Evolutionary conservation across 1,140 invertebrate species (phyloP), one percentile per base, ranked within the genome.

Genomic region (Drosophila lacteicornis): DNA sequence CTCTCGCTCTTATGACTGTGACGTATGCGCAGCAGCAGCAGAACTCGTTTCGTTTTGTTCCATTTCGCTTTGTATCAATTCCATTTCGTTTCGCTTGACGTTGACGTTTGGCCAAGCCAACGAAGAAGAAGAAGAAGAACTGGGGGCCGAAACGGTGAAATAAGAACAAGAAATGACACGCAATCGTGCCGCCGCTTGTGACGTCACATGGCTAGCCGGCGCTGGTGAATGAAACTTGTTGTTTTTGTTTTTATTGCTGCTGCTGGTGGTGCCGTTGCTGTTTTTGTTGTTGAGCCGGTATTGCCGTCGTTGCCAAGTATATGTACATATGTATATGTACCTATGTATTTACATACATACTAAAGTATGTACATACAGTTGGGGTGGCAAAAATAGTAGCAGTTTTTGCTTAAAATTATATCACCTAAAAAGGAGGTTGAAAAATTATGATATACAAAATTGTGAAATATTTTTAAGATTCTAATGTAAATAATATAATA

Each of bases 11-110:
- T 19, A 9, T 45, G 30, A 15, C 42, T 78, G 80, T 87, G 83
- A 88, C 83, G 83, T 87, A 87, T 87, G 84, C 83, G 84, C 83
- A 85, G 66, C 82, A 73, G 76, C 74, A 58, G 56, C 74, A 67
- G 22, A 85, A 84, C 82, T 79, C 40, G 82, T 86, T 86, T 86
- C 63, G 80, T 83, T 36, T 53, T 36, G 50, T 53, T 66, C 51
- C 56, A 46, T 59, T 71, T 78, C 66, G 49, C 74, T 55, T 62
- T 49, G 51, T 60, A 50, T 53, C 53, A 38, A 45, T 58, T 61
- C 45, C 51, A 42, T 45, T 60, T 38, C 55, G 38, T 60, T 42
- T 63, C 33, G 59, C 22, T 62, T 61, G 50, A 42, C 40, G 25
- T 49, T 71, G 82, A 83, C 83, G 82, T 57, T 76, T 69, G 79